Evolutionary conservation across 1,140 invertebrate genomes (phyloP).

Genomic region (Plectrocnemia conspersa): DNA sequence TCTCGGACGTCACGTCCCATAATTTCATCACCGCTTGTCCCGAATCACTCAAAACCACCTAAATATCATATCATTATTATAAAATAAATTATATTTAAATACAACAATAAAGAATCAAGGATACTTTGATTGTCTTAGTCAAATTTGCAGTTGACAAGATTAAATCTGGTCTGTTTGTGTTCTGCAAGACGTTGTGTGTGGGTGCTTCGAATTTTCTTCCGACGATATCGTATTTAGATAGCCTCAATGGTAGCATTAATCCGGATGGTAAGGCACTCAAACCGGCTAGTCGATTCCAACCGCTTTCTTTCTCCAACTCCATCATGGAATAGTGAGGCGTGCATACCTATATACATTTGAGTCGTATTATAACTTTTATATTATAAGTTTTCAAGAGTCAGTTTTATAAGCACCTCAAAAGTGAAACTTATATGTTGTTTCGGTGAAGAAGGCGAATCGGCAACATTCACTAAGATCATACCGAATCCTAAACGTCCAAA

Average conservation of each 20-base stretch:
- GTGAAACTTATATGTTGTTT: conserved; percentile 17
- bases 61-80: background rate
- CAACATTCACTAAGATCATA: conserved; percentile 15
- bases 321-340: conserved; percentile 27
- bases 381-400: background rate
- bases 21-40: conserved; percentile 20
- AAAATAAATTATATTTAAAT: conserved; percentile 14
- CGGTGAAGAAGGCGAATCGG: conserved; percentile 5
- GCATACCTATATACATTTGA: no score
- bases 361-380: no score
- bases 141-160: background rate
- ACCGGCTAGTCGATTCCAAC: conserved; percentile 1
- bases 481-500: conserved; percentile 17
- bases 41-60: conserved; percentile 21
- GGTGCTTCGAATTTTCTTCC: conserved; percentile 16
- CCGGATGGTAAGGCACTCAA: conserved; percentile 18
- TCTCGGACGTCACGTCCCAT: conserved; percentile 16
- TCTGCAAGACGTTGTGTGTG: background rate
- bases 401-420: conserved; percentile 17
- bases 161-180: conserved; percentile 14
- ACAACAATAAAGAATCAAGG: background rate
- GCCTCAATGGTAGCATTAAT: conserved; percentile 13
- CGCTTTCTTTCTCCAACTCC: conserved; percentile 7
- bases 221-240: conserved; percentile 22
- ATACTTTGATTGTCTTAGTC: background rate